Evolutionary conservation across 2,888 invertebrate genomes (phyloP).

Genomic region (Alcis repandata): DNA sequence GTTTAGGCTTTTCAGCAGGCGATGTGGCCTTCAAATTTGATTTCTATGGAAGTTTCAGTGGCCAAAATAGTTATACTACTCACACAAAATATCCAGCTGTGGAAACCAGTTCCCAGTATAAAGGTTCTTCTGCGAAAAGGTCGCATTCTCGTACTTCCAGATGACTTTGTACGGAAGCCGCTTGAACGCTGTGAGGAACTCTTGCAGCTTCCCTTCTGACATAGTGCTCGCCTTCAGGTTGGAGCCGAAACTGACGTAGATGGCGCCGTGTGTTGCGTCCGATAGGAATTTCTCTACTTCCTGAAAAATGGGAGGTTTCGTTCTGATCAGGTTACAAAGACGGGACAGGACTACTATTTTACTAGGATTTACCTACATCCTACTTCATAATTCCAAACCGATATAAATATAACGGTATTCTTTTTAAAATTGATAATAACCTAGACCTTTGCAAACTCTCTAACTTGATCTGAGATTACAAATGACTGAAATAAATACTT

Average conservation of each 20-base stretch:
- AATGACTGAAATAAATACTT: not conserved
- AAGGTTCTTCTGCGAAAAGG: slow-evolving; percentile 87
- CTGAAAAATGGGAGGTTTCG: slow-evolving; percentile 62
- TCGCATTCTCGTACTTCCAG: slow-evolving; percentile 91
- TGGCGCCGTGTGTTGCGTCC: slow-evolving; percentile 87
- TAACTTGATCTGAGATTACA: too few relatives aligned
- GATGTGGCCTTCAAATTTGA: too few relatives aligned
- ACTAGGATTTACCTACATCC: too few relatives aligned
- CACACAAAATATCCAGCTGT: slow-evolving; percentile 90
- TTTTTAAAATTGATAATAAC: too few relatives aligned
- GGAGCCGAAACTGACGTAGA: slow-evolving; percentile 92
- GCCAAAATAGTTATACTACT: slow-evolving; percentile 63
- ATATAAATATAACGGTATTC: too few relatives aligned
- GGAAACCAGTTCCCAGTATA: slow-evolving; percentile 88
- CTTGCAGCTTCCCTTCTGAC: slow-evolving; percentile 82
- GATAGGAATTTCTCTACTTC: slow-evolving; percentile 87
- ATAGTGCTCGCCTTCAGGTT: slow-evolving; percentile 89
- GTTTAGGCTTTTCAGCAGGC: too few relatives aligned
- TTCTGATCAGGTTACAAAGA: not conserved
- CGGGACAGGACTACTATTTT: too few relatives aligned
- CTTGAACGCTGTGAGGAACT: slow-evolving; percentile 87
- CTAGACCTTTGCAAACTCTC: too few relatives aligned
- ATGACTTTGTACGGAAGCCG: slow-evolving; percentile 89
- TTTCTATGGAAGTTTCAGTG: too few relatives aligned
- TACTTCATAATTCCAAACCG: too few relatives aligned